A percentile compares a stretch with the other conserved stretches of the same genome.
Conservation (phyloP, 2,113 vertebrate genomes). For the Neoarius graeffei region DNA sequence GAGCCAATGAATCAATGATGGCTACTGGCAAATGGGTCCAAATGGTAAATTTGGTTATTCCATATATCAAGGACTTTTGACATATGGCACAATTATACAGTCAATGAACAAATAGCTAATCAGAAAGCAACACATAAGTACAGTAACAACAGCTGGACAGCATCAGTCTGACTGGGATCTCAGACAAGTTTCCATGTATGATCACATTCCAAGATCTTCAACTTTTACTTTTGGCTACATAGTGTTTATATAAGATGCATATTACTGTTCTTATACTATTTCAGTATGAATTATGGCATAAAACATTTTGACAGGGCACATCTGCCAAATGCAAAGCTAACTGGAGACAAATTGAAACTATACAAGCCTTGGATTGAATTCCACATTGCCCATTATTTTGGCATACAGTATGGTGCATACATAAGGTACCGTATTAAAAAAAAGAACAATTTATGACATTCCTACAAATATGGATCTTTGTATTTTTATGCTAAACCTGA, state of each 20-base stretch:
- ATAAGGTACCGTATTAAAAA: not conserved
- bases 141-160: not conserved
- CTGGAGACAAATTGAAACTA: not conserved
- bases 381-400: too few relatives aligned
- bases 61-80: not conserved
- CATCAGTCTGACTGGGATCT: not conserved
- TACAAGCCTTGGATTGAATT: not conserved
- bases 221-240: not conserved
- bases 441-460: not conserved
- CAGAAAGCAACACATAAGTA: not conserved
- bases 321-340: not conserved
- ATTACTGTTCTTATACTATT: not conserved
- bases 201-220: not conserved
- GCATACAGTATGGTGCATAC: not conserved
- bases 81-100: not conserved
- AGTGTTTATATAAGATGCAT: not conserved
- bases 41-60: not conserved
- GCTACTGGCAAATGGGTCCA: not conserved
- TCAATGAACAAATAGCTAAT: not conserved
- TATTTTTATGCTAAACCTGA: not conserved
- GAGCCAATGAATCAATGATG: not conserved
- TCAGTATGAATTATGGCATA: not conserved
- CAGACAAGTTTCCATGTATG: not conserved
- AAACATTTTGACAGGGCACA: constrained; percentile 24
- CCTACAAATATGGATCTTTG: not conserved